These are phyloP conservation scores for Drosophila truncata DNA, from an alignment of 1,140 invertebrate genomes.

Conservation along the genomic window DNA sequence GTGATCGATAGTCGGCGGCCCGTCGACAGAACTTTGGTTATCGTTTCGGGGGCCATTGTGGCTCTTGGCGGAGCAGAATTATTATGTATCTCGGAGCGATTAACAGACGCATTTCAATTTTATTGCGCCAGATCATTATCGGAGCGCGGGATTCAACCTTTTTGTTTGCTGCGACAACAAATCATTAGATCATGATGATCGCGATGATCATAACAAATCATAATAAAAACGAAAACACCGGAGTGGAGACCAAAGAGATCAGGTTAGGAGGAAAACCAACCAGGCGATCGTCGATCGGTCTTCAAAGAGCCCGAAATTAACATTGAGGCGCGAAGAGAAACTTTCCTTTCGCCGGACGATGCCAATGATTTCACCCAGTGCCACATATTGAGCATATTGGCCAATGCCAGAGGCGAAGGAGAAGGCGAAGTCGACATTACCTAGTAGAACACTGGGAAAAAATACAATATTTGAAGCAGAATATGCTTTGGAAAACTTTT, in stretches of 20 bases:
- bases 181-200: slow-evolving; percentile 72
- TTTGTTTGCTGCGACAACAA: slow-evolving; percentile 61
- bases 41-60: slow-evolving; percentile 32
- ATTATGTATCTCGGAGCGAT: slow-evolving; percentile 81
- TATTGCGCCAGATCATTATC: slow-evolving; percentile 81
- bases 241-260: not conserved
- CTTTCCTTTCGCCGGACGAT: slow-evolving; percentile 67
- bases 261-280: slow-evolving; percentile 19
- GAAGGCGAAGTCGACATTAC: slow-evolving; percentile 24
- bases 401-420: slow-evolving; percentile 46
- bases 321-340: slow-evolving; percentile 70
- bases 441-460: slow-evolving; percentile 26
- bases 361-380: slow-evolving; percentile 77
- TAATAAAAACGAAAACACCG: slow-evolving; percentile 43
- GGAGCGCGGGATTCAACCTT: slow-evolving; percentile 44
- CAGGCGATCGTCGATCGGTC: slow-evolving; percentile 55
- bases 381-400: slow-evolving; percentile 73
- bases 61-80: slow-evolving; percentile 60
- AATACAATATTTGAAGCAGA: not conserved
- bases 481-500: too few species aligned
- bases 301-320: slow-evolving; percentile 66
- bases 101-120: slow-evolving; percentile 82
- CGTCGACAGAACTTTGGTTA: slow-evolving; percentile 50
- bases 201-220: slow-evolving; percentile 47
- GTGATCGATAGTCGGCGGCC: slow-evolving; percentile 72